Evolutionary conservation across 2,888 invertebrate genomes (phyloP).

Genomic region (Desoria tigrina): DNA sequence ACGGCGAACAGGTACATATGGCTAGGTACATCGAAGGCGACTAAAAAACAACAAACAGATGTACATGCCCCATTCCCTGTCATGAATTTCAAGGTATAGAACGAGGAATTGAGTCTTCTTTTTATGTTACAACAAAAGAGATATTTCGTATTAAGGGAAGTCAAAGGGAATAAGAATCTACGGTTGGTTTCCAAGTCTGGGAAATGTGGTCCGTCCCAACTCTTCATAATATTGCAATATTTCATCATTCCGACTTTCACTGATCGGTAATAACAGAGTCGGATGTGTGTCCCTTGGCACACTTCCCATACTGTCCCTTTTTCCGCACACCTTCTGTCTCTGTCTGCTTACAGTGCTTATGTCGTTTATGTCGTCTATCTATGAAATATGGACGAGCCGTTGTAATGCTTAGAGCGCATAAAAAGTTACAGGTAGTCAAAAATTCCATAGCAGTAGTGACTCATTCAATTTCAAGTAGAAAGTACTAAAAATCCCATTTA

Average conservation of each 20-base stretch:
- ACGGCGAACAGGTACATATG: neutral
- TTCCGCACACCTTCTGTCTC: neutral
- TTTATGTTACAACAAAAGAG: neutral
- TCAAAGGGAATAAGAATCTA: conserved; percentile 11
- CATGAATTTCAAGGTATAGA: too few relatives aligned
- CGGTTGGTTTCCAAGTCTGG: neutral
- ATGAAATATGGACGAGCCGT: too few relatives aligned
- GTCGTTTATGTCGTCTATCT: too few relatives aligned
- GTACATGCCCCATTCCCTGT: too few relatives aligned
- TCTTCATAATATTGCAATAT: conserved; percentile 24
- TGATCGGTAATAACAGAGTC: conserved; percentile 8
- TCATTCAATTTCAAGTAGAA: too few relatives aligned
- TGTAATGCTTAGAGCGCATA: too few relatives aligned
- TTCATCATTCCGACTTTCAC: conserved; percentile 30
- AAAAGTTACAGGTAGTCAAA: too few relatives aligned
- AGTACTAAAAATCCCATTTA: too few relatives aligned
- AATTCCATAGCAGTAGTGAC: too few relatives aligned
- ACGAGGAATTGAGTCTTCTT: neutral
- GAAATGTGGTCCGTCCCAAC: neutral
- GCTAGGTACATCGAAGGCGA: neutral
- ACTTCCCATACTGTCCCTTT: conserved; percentile 12
- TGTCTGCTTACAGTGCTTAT: too few relatives aligned
- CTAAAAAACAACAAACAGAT: too few relatives aligned
- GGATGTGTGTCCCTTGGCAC: conserved; percentile 1
- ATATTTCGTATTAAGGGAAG: neutral